Conservation (phyloP, 2,888 invertebrate genomes). For the Blastobasis lacticolella region DNA sequence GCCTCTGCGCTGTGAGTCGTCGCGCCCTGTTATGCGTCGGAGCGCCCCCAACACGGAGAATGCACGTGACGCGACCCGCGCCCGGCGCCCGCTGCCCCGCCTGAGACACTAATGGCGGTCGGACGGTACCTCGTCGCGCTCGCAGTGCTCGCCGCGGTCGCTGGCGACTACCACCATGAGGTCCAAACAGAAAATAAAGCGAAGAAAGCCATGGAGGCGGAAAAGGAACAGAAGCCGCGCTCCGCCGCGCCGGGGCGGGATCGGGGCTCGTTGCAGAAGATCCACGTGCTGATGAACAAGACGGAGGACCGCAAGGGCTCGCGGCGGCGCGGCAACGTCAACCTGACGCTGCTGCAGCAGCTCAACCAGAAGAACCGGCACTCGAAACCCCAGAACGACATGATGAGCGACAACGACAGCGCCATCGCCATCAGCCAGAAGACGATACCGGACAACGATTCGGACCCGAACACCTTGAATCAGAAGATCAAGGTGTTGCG, state of each 20-base stretch:
- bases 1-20: too few species aligned
- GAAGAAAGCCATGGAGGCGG: slow-evolving; percentile 61
- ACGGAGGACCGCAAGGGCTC: slow-evolving; percentile 34
- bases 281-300: slow-evolving; percentile 44
- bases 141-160: slow-evolving; percentile 39
- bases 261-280: slow-evolving; percentile 44
- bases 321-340: slow-evolving; percentile 34
- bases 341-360: slow-evolving; percentile 35
- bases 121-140: slow-evolving; percentile 38
- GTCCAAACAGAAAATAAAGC: slow-evolving; percentile 52
- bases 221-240: slow-evolving; percentile 48
- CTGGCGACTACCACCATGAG: slow-evolving; percentile 44
- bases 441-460: slow-evolving; percentile 27
- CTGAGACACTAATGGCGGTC: slow-evolving; percentile 58
- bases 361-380: slow-evolving; percentile 25
- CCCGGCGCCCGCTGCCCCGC: slow-evolving; percentile 25
- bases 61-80: slow-evolving; percentile 26
- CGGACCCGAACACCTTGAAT: slow-evolving; percentile 38
- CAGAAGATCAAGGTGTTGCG: slow-evolving; percentile 52
- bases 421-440: slow-evolving; percentile 42
- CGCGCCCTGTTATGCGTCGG: too few species aligned
- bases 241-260: slow-evolving; percentile 45
- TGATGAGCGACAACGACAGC: slow-evolving; percentile 62
- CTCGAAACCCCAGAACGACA: slow-evolving; percentile 19
- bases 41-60: slow-evolving; percentile 25